Base-by-base conservation (phyloP, 2,797 vertebrate species). In the Lindbergichthys nudifrons region DNA sequence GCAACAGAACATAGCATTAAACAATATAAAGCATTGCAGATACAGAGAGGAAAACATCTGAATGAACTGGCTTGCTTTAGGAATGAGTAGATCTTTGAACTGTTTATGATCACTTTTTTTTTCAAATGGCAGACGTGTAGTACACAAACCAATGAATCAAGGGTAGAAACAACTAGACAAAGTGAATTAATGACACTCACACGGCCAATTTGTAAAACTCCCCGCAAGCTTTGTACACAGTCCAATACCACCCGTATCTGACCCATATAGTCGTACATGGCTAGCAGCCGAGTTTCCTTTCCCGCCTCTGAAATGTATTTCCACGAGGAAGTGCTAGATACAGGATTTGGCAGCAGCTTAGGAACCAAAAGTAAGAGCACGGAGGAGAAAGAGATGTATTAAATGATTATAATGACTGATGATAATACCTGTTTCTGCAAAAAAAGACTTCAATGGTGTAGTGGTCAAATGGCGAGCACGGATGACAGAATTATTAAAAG, bases 351-450 rank as follows among this genome's bases (percentile, higher is more conserved):
- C 88, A 86, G 56, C 60, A 67, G 77, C 78, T 79, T 73, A 82
- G 80, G 77, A 89, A 77, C 67, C 80, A 61, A 85, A 84, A 83
- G 79, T 75, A 87, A 83, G 80, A 79, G 76, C 66, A 80, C 41
- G 42, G 62, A 71, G 76, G 21, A 63, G 73, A 68, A 75, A 81
- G 73, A 94, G 92, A 94, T 95, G 91, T 89, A 95, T 94, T 94
- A 94, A 95, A 94, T 94, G 93, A 94, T 95, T 94, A 92, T 86
- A 91, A 93, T 93, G 93, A 95, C 87, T 92, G 92, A 94, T 94
- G 92, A 90, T 93, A 80, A 89, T 92, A 92, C 89, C 87, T 86
- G 84, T 88, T 92, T 79, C 80, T 65, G 78, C 86, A 92, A 81
- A 93, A 90, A 93, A 93, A 89, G 81, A 93, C 90, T 93, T 88